These are phyloP conservation scores for Dusona sp. DNA, from an alignment of 2,888 invertebrate genomes.

Conservation along the genomic window DNA sequence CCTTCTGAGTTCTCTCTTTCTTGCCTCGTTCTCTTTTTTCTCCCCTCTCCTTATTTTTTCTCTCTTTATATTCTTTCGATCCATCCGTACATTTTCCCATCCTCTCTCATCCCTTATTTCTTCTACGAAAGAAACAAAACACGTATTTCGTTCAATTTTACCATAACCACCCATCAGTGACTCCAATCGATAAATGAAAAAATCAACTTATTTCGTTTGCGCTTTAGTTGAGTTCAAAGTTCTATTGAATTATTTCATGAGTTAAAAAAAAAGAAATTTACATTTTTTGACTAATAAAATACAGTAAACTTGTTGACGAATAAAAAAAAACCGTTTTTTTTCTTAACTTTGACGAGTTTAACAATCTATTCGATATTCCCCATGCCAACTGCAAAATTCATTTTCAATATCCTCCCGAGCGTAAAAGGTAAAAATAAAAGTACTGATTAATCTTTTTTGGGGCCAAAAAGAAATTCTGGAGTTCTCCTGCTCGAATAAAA, in stretches of 20 bases:
- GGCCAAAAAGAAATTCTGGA: too few relatives aligned
- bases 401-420: background rate
- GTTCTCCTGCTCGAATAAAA: too few relatives aligned
- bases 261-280: background rate
- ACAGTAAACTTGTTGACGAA: background rate
- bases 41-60: background rate
- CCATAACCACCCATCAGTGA: background rate
- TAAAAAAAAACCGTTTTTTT: too few relatives aligned
- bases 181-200: background rate
- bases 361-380: background rate
- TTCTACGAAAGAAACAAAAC: background rate
- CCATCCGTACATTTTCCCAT: background rate
- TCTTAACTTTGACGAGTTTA: background rate
- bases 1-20: background rate
- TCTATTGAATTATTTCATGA: too few relatives aligned
- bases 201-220: background rate
- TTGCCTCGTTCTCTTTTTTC: background rate
- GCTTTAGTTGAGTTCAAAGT: background rate
- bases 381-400: background rate
- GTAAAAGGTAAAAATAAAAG: too few relatives aligned
- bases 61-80: slow-evolving; percentile 10
- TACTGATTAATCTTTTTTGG: too few relatives aligned
- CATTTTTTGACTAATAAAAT: background rate
- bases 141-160: background rate
- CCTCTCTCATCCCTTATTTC: slow-evolving; percentile 3